phyloP scores from a whole-genome alignment of 2,888 invertebrate genomes.

The Ophioninae sp. region DNA sequence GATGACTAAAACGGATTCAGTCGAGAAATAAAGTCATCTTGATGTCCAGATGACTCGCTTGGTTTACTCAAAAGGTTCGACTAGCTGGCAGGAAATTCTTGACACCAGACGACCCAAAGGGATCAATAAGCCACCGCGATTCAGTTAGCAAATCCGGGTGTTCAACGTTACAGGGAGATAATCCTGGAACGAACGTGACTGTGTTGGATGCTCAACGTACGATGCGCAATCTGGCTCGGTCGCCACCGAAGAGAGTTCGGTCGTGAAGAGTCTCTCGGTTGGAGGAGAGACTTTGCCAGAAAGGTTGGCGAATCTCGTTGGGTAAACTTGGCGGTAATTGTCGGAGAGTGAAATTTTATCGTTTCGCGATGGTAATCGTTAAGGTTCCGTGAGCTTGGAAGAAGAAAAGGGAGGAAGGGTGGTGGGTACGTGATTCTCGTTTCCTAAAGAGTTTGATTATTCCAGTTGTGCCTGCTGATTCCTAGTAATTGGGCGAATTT shows the following conservation, averaged over 20 bases:
- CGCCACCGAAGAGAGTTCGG: conserved; percentile 24
- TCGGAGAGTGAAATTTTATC: conserved; percentile 58
- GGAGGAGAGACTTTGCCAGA: conserved; percentile 24
- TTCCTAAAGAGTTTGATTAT: conserved; percentile 51
- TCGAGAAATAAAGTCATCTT: no score
- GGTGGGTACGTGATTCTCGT: conserved; percentile 29
- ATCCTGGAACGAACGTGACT: conserved; percentile 23
- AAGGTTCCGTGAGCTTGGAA: not conserved
- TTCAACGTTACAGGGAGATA: not conserved
- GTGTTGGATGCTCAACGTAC: not conserved
- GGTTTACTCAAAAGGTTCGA: no score
- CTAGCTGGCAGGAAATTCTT: not conserved
- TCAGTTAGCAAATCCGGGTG: conserved; percentile 8
- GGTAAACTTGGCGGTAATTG: conserved; percentile 59
- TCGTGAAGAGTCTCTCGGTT: conserved; percentile 30
- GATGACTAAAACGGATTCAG: no score
- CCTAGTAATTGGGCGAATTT: conserved; percentile 17
- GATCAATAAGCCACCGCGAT: conserved; percentile 2
- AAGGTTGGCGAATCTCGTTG: conserved; percentile 8
- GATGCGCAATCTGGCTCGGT: conserved; percentile 9
- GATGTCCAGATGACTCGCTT: no score
- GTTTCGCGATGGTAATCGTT: conserved; percentile 39
- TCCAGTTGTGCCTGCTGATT: conserved; percentile 43
- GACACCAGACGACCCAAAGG: not conserved
- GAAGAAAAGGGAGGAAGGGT: not conserved